These are phyloP conservation scores for Frankliniella intonsa DNA, from an alignment of 2,888 invertebrate genomes.

Conservation along the genomic window DNA sequence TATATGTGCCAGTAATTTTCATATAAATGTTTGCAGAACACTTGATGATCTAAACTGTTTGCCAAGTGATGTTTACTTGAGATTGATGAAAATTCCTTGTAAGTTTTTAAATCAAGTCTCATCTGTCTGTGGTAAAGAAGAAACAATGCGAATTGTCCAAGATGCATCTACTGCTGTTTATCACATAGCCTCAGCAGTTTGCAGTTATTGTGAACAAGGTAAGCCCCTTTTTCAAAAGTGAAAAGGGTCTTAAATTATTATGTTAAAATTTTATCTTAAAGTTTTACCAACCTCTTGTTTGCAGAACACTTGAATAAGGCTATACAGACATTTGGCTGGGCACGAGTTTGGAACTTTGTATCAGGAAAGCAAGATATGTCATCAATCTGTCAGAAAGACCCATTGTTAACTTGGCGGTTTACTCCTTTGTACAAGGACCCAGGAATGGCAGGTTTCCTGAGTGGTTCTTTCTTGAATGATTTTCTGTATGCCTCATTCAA, in stretches of 20 bases:
- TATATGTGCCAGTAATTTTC: neutral
- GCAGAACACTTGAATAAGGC: neutral
- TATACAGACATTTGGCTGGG: neutral
- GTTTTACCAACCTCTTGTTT: no score
- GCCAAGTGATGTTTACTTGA: neutral
- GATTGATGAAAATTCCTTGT: neutral
- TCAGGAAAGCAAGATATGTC: neutral
- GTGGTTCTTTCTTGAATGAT: neutral
- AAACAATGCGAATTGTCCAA: neutral
- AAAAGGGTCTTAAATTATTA: no score
- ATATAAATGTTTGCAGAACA: neutral
- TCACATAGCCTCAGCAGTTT: neutral
- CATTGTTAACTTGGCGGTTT: neutral
- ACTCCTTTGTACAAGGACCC: neutral
- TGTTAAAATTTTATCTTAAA: no score
- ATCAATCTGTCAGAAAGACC: neutral
- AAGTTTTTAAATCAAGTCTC: neutral
- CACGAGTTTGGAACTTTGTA: neutral
- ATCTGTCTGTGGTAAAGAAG: neutral
- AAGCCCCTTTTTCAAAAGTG: neutral
- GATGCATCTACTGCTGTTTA: neutral
- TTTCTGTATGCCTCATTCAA: neutral
- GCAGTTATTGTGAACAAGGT: neutral
- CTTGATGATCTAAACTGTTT: neutral
- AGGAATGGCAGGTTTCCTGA: neutral